A percentile compares a stretch with the other conserved stretches of the same genome.
Conservation (phyloP, 2,888 invertebrate species). For the Alloscopus bannaensis region DNA sequence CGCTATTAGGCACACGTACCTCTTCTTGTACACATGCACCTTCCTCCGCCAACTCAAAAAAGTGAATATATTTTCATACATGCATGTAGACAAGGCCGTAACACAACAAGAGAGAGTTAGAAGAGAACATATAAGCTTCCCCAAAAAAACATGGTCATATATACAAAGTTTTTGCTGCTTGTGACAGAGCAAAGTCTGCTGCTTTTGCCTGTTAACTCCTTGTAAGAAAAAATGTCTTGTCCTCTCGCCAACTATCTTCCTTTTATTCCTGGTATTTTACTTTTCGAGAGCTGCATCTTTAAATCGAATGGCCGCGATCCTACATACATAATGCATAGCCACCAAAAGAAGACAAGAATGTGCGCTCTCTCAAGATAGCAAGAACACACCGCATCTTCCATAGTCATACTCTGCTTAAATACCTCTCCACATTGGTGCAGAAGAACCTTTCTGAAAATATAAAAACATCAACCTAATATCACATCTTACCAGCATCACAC, state of each 20-base stretch:
- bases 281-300: slow-evolving; percentile 64
- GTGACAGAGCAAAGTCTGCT: not conserved
- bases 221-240: slow-evolving; percentile 62
- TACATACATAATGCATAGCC: slow-evolving; percentile 45
- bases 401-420: too few species aligned
- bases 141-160: too few species aligned
- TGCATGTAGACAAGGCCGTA: too few species aligned
- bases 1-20: slow-evolving; percentile 35
- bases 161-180: too few species aligned
- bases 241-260: slow-evolving; percentile 62
- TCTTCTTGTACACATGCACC: slow-evolving; percentile 19
- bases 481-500: too few species aligned
- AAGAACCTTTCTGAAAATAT: too few species aligned
- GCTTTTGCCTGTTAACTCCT: slow-evolving; percentile 27
- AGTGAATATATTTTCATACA: slow-evolving; percentile 52
- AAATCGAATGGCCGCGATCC: slow-evolving; percentile 51
- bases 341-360: slow-evolving; percentile 55
- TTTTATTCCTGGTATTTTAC: slow-evolving; percentile 57
- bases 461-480: too few species aligned
- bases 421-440: too few species aligned
- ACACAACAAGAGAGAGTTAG: not conserved
- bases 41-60: slow-evolving; percentile 52
- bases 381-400: too few species aligned
- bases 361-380: too few species aligned
- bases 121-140: not conserved